Evolutionary conservation across 2,797 vertebrate species (phyloP).

Genomic region (Acestrorhynchus altus): DNA sequence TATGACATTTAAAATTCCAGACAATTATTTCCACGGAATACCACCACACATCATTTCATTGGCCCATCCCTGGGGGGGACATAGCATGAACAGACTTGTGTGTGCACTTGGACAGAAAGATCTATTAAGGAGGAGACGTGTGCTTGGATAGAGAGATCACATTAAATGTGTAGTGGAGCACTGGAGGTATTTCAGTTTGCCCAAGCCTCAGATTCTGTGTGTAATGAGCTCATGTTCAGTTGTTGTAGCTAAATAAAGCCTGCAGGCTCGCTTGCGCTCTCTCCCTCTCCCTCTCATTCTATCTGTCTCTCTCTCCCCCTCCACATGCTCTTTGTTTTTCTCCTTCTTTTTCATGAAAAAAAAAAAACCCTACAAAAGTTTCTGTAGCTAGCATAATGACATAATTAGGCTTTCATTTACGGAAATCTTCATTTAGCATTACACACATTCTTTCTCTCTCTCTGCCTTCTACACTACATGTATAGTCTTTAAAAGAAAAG

Average conservation of each 20-base stretch:
- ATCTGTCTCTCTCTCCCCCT: slow-evolving; percentile 57
- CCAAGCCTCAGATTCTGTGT: slow-evolving; percentile 53
- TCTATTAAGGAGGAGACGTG: slow-evolving; percentile 22
- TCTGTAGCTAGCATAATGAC: slow-evolving; percentile 63
- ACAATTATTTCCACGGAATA: neutral
- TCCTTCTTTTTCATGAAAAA: slow-evolving; percentile 51
- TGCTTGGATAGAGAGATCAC: slow-evolving; percentile 46
- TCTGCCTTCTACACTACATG: slow-evolving; percentile 11
- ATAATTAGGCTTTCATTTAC: slow-evolving; percentile 66
- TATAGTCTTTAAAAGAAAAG: slow-evolving; percentile 35
- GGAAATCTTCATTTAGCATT: slow-evolving; percentile 54
- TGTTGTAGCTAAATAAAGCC: slow-evolving; percentile 67
- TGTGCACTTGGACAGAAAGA: slow-evolving; percentile 35
- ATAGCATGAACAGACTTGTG: neutral
- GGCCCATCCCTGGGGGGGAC: neutral
- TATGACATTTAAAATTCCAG: neutral
- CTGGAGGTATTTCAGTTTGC: slow-evolving; percentile 49
- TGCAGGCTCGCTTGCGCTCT: slow-evolving; percentile 59
- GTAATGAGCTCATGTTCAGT: slow-evolving; percentile 67
- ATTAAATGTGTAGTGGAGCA: slow-evolving; percentile 51
- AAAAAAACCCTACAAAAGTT: slow-evolving; percentile 37
- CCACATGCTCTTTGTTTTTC: slow-evolving; percentile 53
- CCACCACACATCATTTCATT: neutral
- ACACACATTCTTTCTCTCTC: slow-evolving; percentile 28
- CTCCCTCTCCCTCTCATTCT: slow-evolving; percentile 51